phyloP scores from a whole-genome alignment of 2,113 vertebrate genomes.

The Butastur rufipennis region DNA sequence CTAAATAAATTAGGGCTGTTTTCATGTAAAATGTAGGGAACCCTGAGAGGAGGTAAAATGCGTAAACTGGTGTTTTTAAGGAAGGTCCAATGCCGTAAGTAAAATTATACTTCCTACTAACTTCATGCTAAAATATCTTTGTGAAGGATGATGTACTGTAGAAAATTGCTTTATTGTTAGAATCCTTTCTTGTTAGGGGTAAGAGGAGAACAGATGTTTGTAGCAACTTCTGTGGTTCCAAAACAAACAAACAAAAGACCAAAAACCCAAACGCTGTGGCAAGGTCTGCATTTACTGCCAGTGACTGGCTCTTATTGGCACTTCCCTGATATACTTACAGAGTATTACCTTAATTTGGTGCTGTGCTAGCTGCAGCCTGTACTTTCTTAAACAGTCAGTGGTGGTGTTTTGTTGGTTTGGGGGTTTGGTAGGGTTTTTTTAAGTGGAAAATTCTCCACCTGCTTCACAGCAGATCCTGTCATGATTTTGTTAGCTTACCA shows the following conservation, averaged over 20 bases:
- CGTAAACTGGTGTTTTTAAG: background rate
- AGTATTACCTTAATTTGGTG: rapidly evolving
- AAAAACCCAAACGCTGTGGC: rapidly evolving
- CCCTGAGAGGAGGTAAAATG: background rate
- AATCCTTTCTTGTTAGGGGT: background rate
- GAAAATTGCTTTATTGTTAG: background rate
- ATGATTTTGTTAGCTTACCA: rapidly evolving
- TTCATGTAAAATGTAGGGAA: rapidly evolving
- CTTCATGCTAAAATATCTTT: rapidly evolving
- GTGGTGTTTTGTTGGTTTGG: background rate
- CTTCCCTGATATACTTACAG: rapidly evolving
- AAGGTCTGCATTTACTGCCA: background rate
- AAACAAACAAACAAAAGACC: background rate
- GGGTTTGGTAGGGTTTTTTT: background rate
- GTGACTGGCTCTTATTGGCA: rapidly evolving
- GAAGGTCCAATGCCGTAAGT: rapidly evolving
- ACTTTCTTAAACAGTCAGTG: too few relatives aligned
- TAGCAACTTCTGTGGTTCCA: rapidly evolving
- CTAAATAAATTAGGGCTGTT: background rate
- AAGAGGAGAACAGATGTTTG: background rate
- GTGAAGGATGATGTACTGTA: background rate
- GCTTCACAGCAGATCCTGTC: background rate
- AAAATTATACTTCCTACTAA: rapidly evolving
- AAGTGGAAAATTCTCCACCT: background rate
- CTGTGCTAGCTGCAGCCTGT: background rate